Percentiles rank a stretch among this genome's conserved stretches.
phyloP scores from a whole-genome alignment of 2,888 invertebrate genomes.

The Nudaria mundana region DNA sequence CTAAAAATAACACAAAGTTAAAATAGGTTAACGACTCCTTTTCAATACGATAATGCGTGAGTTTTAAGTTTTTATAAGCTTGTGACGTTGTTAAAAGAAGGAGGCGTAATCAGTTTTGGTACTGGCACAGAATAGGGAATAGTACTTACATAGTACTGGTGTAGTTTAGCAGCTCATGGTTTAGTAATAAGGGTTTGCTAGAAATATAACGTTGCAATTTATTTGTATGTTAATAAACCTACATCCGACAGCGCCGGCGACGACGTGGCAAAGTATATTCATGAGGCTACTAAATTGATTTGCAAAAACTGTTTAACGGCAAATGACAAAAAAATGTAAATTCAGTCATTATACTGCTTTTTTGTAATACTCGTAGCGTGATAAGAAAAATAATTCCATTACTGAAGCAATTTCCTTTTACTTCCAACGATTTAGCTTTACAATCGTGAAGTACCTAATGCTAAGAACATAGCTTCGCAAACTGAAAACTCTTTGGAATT shows the following conservation, averaged over 20 bases:
- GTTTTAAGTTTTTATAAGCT: constrained; percentile 30
- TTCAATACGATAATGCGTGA: constrained; percentile 43
- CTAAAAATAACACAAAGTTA: constrained; percentile 62
- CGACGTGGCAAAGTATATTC: too few relatives aligned
- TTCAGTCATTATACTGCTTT: constrained; percentile 36
- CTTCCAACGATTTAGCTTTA: constrained; percentile 47
- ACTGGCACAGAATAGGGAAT: neutral
- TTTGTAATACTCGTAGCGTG: constrained; percentile 38
- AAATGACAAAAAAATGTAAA: constrained; percentile 29
- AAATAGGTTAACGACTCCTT: constrained; percentile 67
- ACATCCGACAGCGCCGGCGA: too few relatives aligned
- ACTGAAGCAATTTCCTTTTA: constrained; percentile 57
- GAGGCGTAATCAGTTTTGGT: constrained; percentile 23
- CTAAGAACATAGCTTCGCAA: constrained; percentile 51
- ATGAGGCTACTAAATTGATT: too few relatives aligned
- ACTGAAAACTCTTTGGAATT: constrained; percentile 68
- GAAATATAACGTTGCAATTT: too few relatives aligned
- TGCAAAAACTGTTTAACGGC: constrained; percentile 18
- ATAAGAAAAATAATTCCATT: constrained; percentile 56
- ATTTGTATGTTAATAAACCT: too few relatives aligned
- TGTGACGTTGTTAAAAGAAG: constrained; percentile 11
- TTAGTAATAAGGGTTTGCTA: constrained; percentile 4
- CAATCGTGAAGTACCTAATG: constrained; percentile 38
- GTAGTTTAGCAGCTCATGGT: neutral
- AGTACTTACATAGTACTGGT: too few relatives aligned